Evolutionary conservation across 1,140 invertebrate genomes (phyloP), one percentile per base, ranked within the genome.

Genomic region (Camponotus pennsylvanicus): DNA sequence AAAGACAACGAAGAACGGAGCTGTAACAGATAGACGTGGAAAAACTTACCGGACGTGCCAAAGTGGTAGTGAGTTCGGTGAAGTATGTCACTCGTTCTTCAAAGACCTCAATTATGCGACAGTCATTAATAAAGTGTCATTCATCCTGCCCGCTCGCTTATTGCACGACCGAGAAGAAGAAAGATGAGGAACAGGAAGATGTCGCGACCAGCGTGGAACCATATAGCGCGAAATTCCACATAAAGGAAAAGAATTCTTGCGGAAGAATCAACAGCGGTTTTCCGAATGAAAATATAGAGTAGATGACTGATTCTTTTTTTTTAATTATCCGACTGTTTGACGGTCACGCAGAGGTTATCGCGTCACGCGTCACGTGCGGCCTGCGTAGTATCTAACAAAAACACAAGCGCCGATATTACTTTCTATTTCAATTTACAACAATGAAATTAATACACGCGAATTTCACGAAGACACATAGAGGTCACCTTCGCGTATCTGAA

Each of bases 51-150:
- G 34, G 73, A 80, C 75, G 82, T 86, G 88, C 63, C 75, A 34
- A 80, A 86, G 77, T 83, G 61, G 59, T 55, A 59, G 11, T 37
- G 32, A 5, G 27, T 34, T 40, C 4, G 52, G 42, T 82, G 37
- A 55, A 42, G 42, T 40, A 70, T 40, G 77, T 76, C 79, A 63
- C 37, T 27, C 71, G 78, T 73, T 52, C 77, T 42, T 73, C 64
- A 55, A 82, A 89, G 57, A 77, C 59, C 84, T 77, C 77, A 89
- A 89, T 89, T 83, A 78, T 66, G 77, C 71, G 79, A 70, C 88
- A 9, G 55, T 90, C 88, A 78, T 90, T 90, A 52, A 52, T 52
- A 90, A 89, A 67, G 32, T 73, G 45, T 61, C 64, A 82, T 80
- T 37, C n/a, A 52, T 67, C 85, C 71, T 57, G 18, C 27, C 21